Conservation (phyloP, 2,888 invertebrate genomes). For the Dione vanillae region DNA sequence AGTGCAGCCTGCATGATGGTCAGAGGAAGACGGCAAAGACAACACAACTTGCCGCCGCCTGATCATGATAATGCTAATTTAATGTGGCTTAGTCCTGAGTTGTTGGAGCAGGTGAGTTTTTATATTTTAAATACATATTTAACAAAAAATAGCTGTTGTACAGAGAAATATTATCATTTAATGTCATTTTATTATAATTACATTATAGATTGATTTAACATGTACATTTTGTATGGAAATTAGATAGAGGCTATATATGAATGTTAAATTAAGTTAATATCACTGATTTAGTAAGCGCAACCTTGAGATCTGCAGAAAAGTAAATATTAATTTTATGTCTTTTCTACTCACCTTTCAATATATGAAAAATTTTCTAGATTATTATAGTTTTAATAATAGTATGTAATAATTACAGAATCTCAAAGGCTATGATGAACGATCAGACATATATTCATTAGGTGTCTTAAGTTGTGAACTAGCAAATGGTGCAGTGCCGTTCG, state of each 20-base stretch:
- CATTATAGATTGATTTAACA: too few relatives aligned
- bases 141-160: background rate
- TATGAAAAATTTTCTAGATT: too few relatives aligned
- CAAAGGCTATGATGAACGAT: slow-evolving; percentile 93
- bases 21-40: slow-evolving; percentile 88
- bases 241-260: too few relatives aligned
- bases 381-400: background rate
- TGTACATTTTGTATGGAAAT: too few relatives aligned
- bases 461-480: slow-evolving; percentile 94
- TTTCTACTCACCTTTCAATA: too few relatives aligned
- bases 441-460: slow-evolving; percentile 96
- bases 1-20: slow-evolving; percentile 90
- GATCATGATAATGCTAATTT: slow-evolving; percentile 87
- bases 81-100: slow-evolving; percentile 96
- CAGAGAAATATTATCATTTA: too few relatives aligned
- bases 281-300: too few relatives aligned
- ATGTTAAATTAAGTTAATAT: too few relatives aligned
- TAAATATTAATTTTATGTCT: too few relatives aligned
- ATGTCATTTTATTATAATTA: too few relatives aligned
- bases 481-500: slow-evolving; percentile 95
- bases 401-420: slow-evolving; percentile 85
- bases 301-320: too few relatives aligned
- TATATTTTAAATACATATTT: background rate
- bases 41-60: slow-evolving; percentile 89
- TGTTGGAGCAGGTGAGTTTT: slow-evolving; percentile 89